Base-by-base conservation (phyloP, 64 coral and sea anemone genomes). In the Pocillopora damicornis region DNA sequence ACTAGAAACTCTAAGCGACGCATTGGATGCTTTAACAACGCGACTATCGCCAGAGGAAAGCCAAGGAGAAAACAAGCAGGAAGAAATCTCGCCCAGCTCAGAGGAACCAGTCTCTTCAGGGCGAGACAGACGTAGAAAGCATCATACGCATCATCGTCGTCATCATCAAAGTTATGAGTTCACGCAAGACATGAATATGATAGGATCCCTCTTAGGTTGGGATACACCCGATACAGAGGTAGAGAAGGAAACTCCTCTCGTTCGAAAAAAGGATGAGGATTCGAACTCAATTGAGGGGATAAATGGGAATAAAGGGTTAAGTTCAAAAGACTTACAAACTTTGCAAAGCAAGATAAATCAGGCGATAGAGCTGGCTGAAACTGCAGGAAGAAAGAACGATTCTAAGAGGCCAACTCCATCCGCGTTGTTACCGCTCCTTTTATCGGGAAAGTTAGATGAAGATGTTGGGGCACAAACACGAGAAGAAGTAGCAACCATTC, bases 291-390 rank as follows among this genome's bases (percentile, higher is more conserved):
- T 63, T 35, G 25, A 36, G 60, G 79, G 34, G 13, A 63, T 62
- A 61, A 81, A 63, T 16, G 79, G 59, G 1, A 25, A 81, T 63
- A 81, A 79, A 26, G 17, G 20, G 2, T 83, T 85, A 22, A 85
- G 35, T 65, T 58, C 65, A 87, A 67, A 26, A 9, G 90, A 92
- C 59, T 58, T 92, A 7, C 15, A 87, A 76, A 37, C 73, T 1
- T 79, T 92, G 61, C 90, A 92, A 80, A 75, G 67, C 35, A 92
- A 92, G 80, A 86, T 92, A 11, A 92, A 92, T 71, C 79, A 73
- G 51, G 90, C 90, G 0, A 92, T 92, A 36, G 90, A 92, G 61
- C 74, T 75, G n/a, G 74, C 90, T 11, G 90, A 92, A 73, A 16
- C 60, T 37, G 66, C 74, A 30, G 83, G 82, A 75, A 35, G 80